Percentiles rank a stretch among this genome's conserved stretches.
phyloP scores from a whole-genome alignment of 2,797 vertebrate species.

The Hyperoplus immaculatus region DNA sequence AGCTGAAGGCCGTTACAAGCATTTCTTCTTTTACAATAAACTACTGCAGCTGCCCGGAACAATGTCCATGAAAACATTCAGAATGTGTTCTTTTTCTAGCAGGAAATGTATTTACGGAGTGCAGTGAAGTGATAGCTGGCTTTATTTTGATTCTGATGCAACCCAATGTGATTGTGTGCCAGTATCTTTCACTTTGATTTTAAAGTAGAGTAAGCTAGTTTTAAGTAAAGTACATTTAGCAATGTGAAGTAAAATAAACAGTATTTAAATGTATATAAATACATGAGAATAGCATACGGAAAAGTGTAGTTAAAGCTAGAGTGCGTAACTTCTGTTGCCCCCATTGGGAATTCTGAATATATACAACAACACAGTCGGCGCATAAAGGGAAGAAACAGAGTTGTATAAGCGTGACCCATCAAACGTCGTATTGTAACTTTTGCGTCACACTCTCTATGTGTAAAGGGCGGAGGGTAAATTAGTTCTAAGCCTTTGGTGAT shows the following conservation, averaged over 20 bases:
- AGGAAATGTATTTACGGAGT: neutral
- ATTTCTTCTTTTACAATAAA: neutral
- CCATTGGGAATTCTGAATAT: too few species aligned
- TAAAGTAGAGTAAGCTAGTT: neutral
- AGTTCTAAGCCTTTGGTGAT: constrained; percentile 5
- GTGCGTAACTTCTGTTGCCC: too few species aligned
- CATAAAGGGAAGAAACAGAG: neutral
- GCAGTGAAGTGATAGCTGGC: neutral
- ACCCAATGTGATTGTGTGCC: neutral
- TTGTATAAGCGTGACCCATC: neutral
- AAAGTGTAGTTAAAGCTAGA: too few species aligned
- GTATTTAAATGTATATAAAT: too few species aligned
- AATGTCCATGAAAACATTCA: neutral
- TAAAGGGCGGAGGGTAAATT: neutral
- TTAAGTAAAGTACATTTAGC: neutral
- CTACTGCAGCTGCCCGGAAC: neutral
- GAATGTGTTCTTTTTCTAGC: neutral
- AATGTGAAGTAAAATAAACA: neutral
- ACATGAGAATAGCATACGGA: too few species aligned
- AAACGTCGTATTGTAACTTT: too few species aligned
- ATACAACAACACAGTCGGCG: too few species aligned
- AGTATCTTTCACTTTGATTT: neutral
- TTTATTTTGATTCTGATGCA: neutral
- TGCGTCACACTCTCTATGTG: neutral
- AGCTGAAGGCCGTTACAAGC: neutral